These are phyloP conservation scores for Microhierax caerulescens DNA, from an alignment of 2,797 vertebrate genomes.

Conservation along the genomic window DNA sequence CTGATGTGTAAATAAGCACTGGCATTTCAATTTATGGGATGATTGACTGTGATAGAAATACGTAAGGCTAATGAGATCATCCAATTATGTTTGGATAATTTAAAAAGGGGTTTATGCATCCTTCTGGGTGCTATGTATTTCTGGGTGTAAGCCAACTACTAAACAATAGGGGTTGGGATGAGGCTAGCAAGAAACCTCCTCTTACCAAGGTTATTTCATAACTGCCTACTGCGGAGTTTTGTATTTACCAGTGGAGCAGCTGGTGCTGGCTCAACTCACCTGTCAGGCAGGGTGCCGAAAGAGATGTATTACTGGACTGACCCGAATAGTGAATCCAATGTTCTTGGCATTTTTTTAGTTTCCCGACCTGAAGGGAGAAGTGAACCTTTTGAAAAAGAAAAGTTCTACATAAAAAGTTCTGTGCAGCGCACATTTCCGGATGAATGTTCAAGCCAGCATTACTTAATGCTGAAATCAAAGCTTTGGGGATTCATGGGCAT, in stretches of 20 bases:
- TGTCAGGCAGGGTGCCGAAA: conserved; percentile 35
- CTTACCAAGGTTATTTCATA: conserved; percentile 51
- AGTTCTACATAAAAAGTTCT: conserved; percentile 18
- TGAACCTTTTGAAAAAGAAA: conserved; percentile 43
- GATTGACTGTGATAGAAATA: neutral
- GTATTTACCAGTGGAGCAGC: conserved; percentile 43
- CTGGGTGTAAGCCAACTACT: neutral
- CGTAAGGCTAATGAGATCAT: neutral
- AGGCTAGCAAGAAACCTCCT: conserved; percentile 4
- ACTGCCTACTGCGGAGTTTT: conserved; percentile 45
- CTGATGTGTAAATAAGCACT: neutral
- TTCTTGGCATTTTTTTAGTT: conserved; percentile 2
- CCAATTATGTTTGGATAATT: neutral
- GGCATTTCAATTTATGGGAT: neutral
- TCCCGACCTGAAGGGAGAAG: conserved; percentile 10
- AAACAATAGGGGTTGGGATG: conserved; percentile 19
- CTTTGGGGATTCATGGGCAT: conserved; percentile 38
- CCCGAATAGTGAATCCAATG: conserved; percentile 1
- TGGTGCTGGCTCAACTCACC: conserved; percentile 59
- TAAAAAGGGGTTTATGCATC: neutral
- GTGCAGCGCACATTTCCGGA: neutral
- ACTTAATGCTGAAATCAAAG: conserved; percentile 51
- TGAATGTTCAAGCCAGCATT: conserved; percentile 22
- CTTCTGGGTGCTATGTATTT: neutral
- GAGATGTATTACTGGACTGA: conserved; percentile 52